Base-by-base conservation (phyloP, 2,797 vertebrate species). In the Danio kyathit region DNA sequence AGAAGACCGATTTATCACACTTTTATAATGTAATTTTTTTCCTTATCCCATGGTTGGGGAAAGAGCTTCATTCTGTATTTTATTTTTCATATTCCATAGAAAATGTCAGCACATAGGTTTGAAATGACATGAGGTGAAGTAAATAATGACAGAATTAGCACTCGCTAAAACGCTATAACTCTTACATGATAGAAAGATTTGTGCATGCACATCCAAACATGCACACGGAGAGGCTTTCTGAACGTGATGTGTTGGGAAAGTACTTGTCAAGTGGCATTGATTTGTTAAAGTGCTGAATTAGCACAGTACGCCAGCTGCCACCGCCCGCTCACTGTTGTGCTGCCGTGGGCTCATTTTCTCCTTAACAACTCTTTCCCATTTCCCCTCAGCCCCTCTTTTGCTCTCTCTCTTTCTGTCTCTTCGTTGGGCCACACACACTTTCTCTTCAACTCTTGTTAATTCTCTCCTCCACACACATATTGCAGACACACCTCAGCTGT, bases 221-320 rank as follows among this genome's bases (percentile, higher is more conserved):
- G 56, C 56, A 87, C 89, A 88, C 82, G 70, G 70, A 79, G 70
- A 82, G 41, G 48, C 63, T 92, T 95, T 74, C 94, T 94, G 95
- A 86, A 95, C 93, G 95, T 95, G 96, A 94, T 96, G 96, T 95
- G 95, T 95, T 95, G 73, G 79, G 94, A 97, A 96, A 96, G 95
- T 96, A 93, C 95, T 97, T 95, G 96, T 96, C 96, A 96, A 97
- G 96, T 97, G 96, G 95, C 97, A 97, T 98, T 97, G 97, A 98
- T 98, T 97, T 97, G 96, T 95, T 96, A 97, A 98, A 98, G 94
- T 95, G 96, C 97, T 98, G 96, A 98, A 97, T 97, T 96, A 97
- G 97, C 96, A 96, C 91, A 96, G 92, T 87, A 83, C 92, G 91
- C 95, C 96, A 96, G 96, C 96, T 96, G 96, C 95, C 94, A 91